Conservation (phyloP, 1,140 invertebrate species). For the Halesus radiatus region DNA sequence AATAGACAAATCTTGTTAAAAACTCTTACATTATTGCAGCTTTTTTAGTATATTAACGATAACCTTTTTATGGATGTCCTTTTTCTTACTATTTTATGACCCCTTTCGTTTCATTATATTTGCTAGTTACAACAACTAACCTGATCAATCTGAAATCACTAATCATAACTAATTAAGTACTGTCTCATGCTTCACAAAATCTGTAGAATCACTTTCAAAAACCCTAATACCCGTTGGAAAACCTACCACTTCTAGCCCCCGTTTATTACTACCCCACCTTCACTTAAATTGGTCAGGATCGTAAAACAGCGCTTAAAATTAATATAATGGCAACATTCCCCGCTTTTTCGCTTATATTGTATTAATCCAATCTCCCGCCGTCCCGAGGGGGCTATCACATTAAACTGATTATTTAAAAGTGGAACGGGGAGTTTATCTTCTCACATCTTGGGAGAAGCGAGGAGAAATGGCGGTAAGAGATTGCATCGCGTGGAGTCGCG, state of each 20-base stretch:
- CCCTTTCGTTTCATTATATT: no score
- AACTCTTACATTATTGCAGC: no score
- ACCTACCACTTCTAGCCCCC: neutral
- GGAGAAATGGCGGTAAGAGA: neutral
- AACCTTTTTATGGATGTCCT: no score
- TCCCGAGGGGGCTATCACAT: conserved; percentile 47
- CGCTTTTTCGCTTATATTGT: conserved; percentile 42
- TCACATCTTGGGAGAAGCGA: conserved; percentile 25
- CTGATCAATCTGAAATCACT: no score
- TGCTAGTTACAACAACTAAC: no score
- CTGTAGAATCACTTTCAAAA: no score
- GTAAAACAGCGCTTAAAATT: conserved; percentile 44
- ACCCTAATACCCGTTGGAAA: no score
- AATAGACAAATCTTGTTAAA: no score
- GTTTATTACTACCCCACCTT: conserved; percentile 17
- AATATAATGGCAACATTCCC: conserved; percentile 44
- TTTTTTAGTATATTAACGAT: no score
- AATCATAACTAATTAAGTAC: no score
- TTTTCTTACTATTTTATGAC: no score
- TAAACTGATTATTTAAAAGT: conserved; percentile 54
- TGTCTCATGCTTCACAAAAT: no score
- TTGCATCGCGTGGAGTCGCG: neutral
- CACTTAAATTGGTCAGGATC: conserved; percentile 11
- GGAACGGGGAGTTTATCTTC: conserved; percentile 39
- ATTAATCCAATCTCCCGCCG: conserved; percentile 49